A percentile compares a stretch with the other conserved stretches of the same genome.
Conservation (phyloP, 1,140 invertebrate genomes). For the Hestina assimilis region DNA sequence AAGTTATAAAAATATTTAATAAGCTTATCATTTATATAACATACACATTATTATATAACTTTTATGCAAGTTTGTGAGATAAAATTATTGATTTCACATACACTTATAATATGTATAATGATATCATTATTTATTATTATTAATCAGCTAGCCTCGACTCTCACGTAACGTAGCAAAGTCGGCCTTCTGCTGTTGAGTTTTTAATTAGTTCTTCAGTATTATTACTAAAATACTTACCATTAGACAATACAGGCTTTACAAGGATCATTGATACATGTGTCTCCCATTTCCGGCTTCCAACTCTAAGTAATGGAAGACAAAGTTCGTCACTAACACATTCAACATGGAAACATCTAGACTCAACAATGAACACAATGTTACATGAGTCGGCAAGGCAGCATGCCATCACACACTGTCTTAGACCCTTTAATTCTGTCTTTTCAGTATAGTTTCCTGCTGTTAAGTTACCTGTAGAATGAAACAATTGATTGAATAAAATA, state of each 20-base stretch:
- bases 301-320: constrained; percentile 82
- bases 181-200: too few species aligned
- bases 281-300: constrained; percentile 76
- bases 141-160: too few species aligned
- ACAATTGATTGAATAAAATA: too few species aligned
- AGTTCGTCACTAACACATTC: constrained; percentile 83
- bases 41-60: too few species aligned
- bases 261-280: constrained; percentile 86
- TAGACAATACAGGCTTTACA: constrained; percentile 81
- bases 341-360: constrained; percentile 88
- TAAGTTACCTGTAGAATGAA: constrained; percentile 80
- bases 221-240: constrained; percentile 40
- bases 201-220: neutral
- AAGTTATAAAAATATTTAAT: too few species aligned
- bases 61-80: too few species aligned
- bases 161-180: too few species aligned
- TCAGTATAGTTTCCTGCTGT: constrained; percentile 81
- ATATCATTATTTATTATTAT: too few species aligned
- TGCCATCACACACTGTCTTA: constrained; percentile 83
- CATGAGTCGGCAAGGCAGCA: constrained; percentile 85
- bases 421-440: constrained; percentile 74
- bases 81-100: too few species aligned
- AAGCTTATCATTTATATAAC: too few species aligned
- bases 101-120: too few species aligned
- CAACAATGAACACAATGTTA: constrained; percentile 88